These are phyloP conservation scores for Malacosoma neustria DNA, from an alignment of 2,888 invertebrate species.

Conservation along the genomic window DNA sequence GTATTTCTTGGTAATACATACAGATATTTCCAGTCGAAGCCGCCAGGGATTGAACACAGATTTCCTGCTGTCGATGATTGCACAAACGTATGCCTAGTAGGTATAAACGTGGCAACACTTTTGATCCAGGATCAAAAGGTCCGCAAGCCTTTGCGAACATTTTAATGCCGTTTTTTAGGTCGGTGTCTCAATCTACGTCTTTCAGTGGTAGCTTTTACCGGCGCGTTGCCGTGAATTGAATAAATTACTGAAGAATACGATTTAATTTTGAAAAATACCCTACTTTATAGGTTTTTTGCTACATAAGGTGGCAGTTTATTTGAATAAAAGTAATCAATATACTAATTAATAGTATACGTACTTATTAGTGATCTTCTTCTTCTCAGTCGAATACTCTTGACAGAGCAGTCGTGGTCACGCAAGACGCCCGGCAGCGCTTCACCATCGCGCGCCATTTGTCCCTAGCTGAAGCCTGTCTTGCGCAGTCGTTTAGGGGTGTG, in stretches of 20 bases:
- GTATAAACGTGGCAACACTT: conserved; percentile 20
- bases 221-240: conserved; percentile 19
- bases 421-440: no score
- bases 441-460: no score
- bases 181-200: conserved; percentile 25
- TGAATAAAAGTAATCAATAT: no score
- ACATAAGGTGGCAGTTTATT: no score
- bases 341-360: no score
- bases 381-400: no score
- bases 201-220: conserved; percentile 20
- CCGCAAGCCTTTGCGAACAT: conserved; percentile 27
- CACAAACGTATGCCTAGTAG: conserved; percentile 37
- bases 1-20: neutral
- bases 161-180: conserved; percentile 30
- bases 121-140: conserved; percentile 32
- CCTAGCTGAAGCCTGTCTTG: no score
- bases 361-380: no score
- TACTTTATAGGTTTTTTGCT: no score
- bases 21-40: conserved; percentile 6
- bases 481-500: no score
- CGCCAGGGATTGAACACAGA: conserved; percentile 28
- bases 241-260: conserved; percentile 10
- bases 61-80: conserved; percentile 38
- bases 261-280: neutral
- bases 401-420: no score